Evolutionary conservation across 2,113 vertebrate species (phyloP).

Genomic region (Aegotheles bennettii): DNA sequence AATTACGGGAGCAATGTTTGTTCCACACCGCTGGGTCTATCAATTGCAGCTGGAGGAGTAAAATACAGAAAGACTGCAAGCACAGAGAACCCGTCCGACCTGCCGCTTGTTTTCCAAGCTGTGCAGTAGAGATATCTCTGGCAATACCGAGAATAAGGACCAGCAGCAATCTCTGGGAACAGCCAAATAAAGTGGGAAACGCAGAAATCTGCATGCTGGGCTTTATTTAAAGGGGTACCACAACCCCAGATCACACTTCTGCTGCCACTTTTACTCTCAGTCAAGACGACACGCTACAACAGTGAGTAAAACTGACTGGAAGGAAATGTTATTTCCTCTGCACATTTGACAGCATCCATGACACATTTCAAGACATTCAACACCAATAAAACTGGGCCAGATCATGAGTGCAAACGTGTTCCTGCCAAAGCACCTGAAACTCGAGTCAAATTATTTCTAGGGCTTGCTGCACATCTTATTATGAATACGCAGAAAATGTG

Average conservation of each 20-base stretch:
- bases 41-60: background rate
- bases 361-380: background rate
- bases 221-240: background rate
- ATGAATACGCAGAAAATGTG: background rate
- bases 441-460: background rate
- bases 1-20: background rate
- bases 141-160: background rate
- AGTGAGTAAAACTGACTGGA: background rate
- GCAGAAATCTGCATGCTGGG: background rate
- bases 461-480: background rate
- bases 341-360: background rate
- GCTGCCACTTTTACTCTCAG: background rate
- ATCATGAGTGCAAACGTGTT: background rate
- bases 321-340: background rate
- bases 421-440: background rate
- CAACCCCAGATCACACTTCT: background rate
- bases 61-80: background rate
- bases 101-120: background rate
- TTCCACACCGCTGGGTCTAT: background rate
- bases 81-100: background rate
- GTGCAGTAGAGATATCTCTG: background rate
- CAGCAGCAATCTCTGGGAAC: background rate
- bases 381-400: accelerated
- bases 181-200: background rate
- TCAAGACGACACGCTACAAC: background rate